Base-by-base conservation (phyloP, 2,888 invertebrate species). In the Lobophora halterata region DNA sequence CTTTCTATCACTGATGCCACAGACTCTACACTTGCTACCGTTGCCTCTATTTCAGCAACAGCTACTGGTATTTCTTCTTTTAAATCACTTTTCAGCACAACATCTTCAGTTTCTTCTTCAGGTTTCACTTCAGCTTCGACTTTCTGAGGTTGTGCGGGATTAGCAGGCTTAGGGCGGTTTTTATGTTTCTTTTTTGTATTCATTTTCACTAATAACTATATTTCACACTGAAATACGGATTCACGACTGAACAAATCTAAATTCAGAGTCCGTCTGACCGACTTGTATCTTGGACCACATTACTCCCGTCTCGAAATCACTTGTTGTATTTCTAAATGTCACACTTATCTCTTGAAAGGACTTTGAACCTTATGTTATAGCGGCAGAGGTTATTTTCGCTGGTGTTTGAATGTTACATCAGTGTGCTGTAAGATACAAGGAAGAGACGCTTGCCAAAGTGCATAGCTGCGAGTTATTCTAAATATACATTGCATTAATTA, bases 171-270 rank as follows among this genome's bases (percentile, higher is more conserved):
- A 55, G 66, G 27, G 49, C 57, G 72, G 35, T 76, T 74, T 72
- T 82, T 87, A 55, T 67, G 70, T 68, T 86, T 86, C 46, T 83
- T 86, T 62, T 79, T 85, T 37, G 62, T 56, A 46, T 79, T 79
- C 85, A 86, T 85, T 56, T 63, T 61, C 24, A 46, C 45, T 20
- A 51, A 42, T 44, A 45, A 45, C 49, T 45, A 46, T 47, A 31
- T 51, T 46, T 50, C 52, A 55, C 52, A 49, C 44, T 46, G 45
- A 52, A 50, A 26, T 24, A 17, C 30, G 7, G 28, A 27, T 35
- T 53, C 44, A 65, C 71, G 71, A 69, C 78, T 67, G 69, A 46
- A 46, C 79, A 58, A 63, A 59, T 71, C 75, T 76, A 80, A 78
- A 72, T 71, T 63, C 77, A 75, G 74, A 63, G 61, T 58, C 51